Percentiles rank a stretch among this genome's conserved stretches.
phyloP scores from a whole-genome alignment of 2,113 vertebrate genomes.

The Patagioenas fasciata region DNA sequence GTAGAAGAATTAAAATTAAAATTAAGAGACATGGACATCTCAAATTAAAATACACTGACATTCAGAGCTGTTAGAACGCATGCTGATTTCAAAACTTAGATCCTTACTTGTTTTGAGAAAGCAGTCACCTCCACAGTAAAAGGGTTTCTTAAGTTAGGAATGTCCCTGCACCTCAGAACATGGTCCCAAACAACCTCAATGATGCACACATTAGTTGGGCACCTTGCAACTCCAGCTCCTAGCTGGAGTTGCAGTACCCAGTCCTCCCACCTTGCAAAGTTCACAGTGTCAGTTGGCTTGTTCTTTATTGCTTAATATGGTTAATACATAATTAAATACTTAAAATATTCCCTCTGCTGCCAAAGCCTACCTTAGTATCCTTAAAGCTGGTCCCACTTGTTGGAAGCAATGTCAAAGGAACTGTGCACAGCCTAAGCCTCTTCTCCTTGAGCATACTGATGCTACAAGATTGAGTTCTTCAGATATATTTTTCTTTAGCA shows the following conservation, averaged over 20 bases:
- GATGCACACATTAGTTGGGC: accelerated
- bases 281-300: background rate
- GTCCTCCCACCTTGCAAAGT: background rate
- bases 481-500: background rate
- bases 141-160: background rate
- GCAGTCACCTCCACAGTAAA: background rate
- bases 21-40: background rate
- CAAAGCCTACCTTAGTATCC: background rate
- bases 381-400: background rate
- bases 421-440: background rate
- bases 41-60: background rate
- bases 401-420: background rate
- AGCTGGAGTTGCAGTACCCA: background rate
- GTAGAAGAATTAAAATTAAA: background rate
- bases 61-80: background rate
- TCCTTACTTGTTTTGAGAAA: background rate
- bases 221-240: background rate
- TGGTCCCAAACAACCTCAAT: background rate
- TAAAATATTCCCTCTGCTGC: background rate
- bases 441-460: background rate
- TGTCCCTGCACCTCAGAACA: background rate
- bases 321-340: background rate
- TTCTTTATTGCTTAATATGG: background rate
- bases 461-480: background rate
- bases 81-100: background rate